phyloP scores from a whole-genome alignment of 2,797 vertebrate species.

The Sphenodon punctatus region DNA sequence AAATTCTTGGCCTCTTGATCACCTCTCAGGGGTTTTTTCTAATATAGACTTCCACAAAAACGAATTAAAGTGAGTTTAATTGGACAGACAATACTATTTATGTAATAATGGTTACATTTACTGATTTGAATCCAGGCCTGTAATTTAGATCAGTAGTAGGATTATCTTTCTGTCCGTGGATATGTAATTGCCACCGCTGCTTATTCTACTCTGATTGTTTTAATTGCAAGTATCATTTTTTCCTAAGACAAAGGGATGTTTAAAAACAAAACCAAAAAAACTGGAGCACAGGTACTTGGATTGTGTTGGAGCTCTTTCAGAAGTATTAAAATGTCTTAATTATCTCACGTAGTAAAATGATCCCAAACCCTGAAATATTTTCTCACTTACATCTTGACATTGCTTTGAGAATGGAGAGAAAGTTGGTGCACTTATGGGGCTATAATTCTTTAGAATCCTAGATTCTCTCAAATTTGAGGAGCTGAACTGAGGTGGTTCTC shows the following conservation, averaged over 20 bases:
- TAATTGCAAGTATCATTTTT: not conserved
- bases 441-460: not conserved
- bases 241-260: no score
- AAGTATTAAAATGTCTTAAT: not conserved
- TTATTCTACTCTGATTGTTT: slow-evolving; percentile 31
- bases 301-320: not conserved
- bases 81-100: slow-evolving; percentile 21
- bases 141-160: slow-evolving; percentile 18
- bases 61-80: slow-evolving; percentile 33
- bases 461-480: not conserved
- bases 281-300: not conserved
- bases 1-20: slow-evolving; percentile 21
- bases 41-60: slow-evolving; percentile 23
- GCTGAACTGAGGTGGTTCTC: not conserved
- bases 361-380: not conserved
- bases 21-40: not conserved
- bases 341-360: not conserved
- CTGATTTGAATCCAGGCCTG: slow-evolving; percentile 7
- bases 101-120: slow-evolving; percentile 17
- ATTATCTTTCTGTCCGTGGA: not conserved
- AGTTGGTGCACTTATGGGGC: not conserved
- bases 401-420: not conserved
- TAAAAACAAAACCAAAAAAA: not conserved
- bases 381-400: not conserved
- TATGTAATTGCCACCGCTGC: slow-evolving; percentile 5